Evolutionary conservation across 2,113 vertebrate genomes (phyloP).

Genomic region (Mirounga angustirostris): DNA sequence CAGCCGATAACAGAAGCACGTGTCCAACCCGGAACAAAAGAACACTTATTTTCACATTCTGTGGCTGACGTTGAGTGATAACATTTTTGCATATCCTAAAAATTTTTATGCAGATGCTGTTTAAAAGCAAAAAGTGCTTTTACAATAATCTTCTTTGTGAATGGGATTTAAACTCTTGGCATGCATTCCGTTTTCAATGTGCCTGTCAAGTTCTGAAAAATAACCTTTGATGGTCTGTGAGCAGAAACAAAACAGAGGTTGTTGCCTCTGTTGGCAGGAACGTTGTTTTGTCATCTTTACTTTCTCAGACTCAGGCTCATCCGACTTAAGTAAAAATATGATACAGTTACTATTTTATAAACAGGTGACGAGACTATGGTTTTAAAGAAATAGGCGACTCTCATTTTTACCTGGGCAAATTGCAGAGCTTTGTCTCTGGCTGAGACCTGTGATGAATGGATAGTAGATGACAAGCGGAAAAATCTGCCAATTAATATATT

Average conservation of each 20-base stretch:
- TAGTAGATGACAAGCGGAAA: not conserved
- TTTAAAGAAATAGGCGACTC: not conserved
- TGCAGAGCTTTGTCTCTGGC: not conserved
- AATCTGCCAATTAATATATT: not conserved
- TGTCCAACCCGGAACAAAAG: conserved; percentile 79
- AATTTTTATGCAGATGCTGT: conserved; percentile 64
- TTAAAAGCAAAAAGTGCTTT: conserved; percentile 67
- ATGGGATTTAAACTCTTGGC: conserved; percentile 56
- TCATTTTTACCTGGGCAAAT: conserved; percentile 29
- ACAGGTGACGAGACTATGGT: not conserved
- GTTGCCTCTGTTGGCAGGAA: not conserved
- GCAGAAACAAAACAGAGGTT: conserved; percentile 69
- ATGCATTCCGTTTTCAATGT: conserved; percentile 30
- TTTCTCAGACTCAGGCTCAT: not conserved
- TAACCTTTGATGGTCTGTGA: not conserved
- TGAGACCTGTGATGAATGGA: not conserved
- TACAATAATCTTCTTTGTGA: conserved; percentile 66
- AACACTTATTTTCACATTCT: conserved; percentile 73
- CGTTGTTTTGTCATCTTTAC: conserved; percentile 42
- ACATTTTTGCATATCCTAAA: conserved; percentile 78
- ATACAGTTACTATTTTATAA: conserved; percentile 34
- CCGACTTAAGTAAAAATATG: conserved; percentile 44
- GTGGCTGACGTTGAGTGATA: conserved; percentile 63
- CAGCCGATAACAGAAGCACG: conserved; percentile 73
- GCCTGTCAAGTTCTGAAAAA: conserved; percentile 54